phyloP scores from a whole-genome alignment of 2,797 vertebrate species.

The Champsocephalus gunnari region DNA sequence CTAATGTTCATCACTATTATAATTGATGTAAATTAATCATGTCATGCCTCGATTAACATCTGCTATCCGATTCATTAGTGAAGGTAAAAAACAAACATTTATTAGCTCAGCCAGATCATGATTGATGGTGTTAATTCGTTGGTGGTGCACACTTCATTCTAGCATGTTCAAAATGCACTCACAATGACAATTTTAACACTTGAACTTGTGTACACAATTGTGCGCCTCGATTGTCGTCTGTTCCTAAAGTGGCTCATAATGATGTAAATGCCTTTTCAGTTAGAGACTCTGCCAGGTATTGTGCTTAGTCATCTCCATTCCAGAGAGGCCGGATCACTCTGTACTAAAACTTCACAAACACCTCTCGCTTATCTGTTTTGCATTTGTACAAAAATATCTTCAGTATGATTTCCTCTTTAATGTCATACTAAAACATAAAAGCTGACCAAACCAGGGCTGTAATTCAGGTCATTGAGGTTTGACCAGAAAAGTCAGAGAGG shows the following conservation, averaged over 20 bases:
- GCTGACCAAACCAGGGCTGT: not conserved
- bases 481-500: constrained; percentile 24
- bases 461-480: not conserved
- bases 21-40: constrained; percentile 21
- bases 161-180: constrained; percentile 18
- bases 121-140: not conserved
- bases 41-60: constrained; percentile 22
- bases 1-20: constrained; percentile 12
- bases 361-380: not conserved
- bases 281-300: constrained; percentile 1
- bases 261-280: constrained; percentile 19
- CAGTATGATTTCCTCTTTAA: not conserved
- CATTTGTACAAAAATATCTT: not conserved
- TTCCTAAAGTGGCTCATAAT: constrained; percentile 18
- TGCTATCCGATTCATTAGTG: constrained; percentile 7
- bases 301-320: constrained; percentile 23
- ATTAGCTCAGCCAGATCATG: constrained; percentile 6
- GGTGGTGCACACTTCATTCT: not conserved
- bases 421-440: not conserved
- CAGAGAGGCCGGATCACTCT: constrained; percentile 6
- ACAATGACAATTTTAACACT: constrained; percentile 6
- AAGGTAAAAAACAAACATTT: constrained; percentile 19
- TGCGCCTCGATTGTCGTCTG: constrained; percentile 18
- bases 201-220: constrained; percentile 5
- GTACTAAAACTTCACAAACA: not conserved